phyloP scores from a whole-genome alignment of 1,140 invertebrate species.

The Drosophila suzukii region DNA sequence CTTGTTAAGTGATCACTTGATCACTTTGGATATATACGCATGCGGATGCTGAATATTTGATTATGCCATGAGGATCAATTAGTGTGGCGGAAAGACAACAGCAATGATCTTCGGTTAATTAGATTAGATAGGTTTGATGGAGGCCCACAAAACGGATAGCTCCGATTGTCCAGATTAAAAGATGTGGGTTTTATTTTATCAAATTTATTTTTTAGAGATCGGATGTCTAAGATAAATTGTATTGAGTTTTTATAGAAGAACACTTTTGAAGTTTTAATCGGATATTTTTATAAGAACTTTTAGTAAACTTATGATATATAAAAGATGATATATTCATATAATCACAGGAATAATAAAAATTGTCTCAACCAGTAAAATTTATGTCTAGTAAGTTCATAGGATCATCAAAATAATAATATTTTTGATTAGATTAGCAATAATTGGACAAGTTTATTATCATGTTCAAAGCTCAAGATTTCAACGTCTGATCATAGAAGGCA shows the following conservation, averaged over 20 bases:
- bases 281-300: too few relatives aligned
- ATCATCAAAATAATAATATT: too few relatives aligned
- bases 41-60: slow-evolving; percentile 44
- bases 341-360: too few relatives aligned
- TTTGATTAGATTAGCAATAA: background rate
- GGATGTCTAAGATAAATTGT: background rate
- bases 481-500: background rate
- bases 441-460: background rate
- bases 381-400: too few relatives aligned
- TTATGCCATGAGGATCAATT: slow-evolving; percentile 38
- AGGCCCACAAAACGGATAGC: background rate
- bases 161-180: background rate
- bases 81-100: slow-evolving; percentile 6
- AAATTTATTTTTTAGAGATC: background rate
- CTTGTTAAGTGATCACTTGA: slow-evolving; percentile 40
- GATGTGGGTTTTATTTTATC: background rate
- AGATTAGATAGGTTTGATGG: slow-evolving; percentile 20
- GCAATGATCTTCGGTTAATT: slow-evolving; percentile 25
- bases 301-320: too few relatives aligned
- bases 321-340: too few relatives aligned
- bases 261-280: too few relatives aligned
- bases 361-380: too few relatives aligned
- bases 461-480: background rate
- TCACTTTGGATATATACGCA: slow-evolving; percentile 6
- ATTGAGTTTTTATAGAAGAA: too few relatives aligned